Evolutionary conservation across 2,113 vertebrate genomes (phyloP).

Genomic region (Pyrgilauda ruficollis): DNA sequence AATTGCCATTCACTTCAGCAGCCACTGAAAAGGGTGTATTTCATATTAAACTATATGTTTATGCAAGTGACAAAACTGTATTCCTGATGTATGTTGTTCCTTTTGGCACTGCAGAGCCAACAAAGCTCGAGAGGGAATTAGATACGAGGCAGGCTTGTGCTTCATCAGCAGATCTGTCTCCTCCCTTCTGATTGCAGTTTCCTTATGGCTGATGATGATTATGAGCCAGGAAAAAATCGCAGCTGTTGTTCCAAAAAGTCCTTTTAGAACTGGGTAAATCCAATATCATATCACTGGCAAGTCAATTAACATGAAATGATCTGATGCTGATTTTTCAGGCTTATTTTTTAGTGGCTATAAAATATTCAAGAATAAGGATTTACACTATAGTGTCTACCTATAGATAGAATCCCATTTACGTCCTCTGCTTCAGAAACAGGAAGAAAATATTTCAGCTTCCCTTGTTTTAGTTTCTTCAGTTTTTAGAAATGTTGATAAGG

Average conservation of each 20-base stretch:
- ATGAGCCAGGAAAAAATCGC: constrained; percentile 6
- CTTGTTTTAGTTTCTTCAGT: neutral
- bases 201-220: constrained; percentile 3
- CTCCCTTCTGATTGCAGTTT: constrained; percentile 11
- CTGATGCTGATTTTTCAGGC: neutral
- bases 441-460: neutral
- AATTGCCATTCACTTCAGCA: neutral
- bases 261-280: neutral
- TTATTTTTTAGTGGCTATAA: neutral
- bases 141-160: neutral
- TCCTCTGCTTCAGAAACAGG: neutral
- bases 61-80: neutral
- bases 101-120: neutral
- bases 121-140: neutral
- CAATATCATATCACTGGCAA: neutral
- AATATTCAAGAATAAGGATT: neutral
- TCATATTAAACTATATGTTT: neutral
- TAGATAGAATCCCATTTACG: neutral
- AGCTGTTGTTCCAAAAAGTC: constrained; percentile 13
- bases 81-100: neutral
- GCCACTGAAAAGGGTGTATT: neutral
- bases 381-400: neutral
- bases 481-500: neutral
- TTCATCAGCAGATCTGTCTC: constrained; percentile 50
- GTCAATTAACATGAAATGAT: neutral